These are phyloP conservation scores for Myripristis murdjan DNA, from an alignment of 2,797 vertebrate genomes.

Conservation along the genomic window DNA sequence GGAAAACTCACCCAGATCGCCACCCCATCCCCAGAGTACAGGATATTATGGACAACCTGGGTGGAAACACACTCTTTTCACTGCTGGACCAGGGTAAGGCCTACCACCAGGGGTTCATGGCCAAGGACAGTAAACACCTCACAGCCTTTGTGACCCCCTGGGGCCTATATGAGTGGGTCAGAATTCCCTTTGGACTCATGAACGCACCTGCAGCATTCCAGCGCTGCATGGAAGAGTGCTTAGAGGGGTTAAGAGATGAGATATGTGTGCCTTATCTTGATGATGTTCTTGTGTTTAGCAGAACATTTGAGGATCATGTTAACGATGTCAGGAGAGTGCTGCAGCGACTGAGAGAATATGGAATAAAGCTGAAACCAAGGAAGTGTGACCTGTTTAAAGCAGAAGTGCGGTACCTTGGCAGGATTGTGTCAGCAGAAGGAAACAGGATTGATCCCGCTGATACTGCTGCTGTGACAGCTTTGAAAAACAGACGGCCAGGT, in stretches of 20 bases:
- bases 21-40: not conserved
- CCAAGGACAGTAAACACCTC: not conserved
- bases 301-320: not conserved
- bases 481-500: too few species aligned
- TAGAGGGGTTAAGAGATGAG: not conserved
- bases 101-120: not conserved
- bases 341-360: not conserved
- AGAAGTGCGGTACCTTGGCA: conserved; percentile 1
- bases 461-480: not conserved
- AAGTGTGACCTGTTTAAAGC: conserved; percentile 9
- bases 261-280: conserved; percentile 11
- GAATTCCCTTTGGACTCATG: not conserved
- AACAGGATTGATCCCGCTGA: conserved; percentile 13
- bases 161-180: not conserved
- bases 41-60: not conserved
- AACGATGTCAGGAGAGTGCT: conserved; percentile 7
- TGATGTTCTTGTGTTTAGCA: not conserved
- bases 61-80: not conserved
- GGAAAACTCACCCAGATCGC: not conserved
- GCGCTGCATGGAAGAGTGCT: not conserved
- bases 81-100: not conserved
- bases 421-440: conserved; percentile 2
- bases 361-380: conserved; percentile 3
- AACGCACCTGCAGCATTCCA: not conserved
- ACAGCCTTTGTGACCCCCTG: not conserved